Evolutionary conservation across 2,888 invertebrate species (phyloP).

Genomic region (Apamea sordens): DNA sequence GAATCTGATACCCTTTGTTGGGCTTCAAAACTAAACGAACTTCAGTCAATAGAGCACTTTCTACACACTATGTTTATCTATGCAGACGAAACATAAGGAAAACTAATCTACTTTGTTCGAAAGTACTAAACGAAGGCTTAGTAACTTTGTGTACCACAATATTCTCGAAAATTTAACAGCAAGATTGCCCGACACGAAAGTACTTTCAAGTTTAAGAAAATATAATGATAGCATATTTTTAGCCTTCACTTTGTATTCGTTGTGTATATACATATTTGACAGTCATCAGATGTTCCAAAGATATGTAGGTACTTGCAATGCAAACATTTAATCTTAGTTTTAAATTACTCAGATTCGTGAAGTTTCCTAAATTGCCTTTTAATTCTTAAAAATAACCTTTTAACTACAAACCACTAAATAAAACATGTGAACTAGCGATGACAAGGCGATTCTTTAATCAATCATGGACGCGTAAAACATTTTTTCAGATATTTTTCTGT

Average conservation of each 20-base stretch:
- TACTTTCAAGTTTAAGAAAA: background rate
- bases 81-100: conserved; percentile 13
- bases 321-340: background rate
- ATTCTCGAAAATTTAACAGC: conserved; percentile 12
- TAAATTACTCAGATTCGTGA: background rate
- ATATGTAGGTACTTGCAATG: background rate
- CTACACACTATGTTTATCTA: conserved; percentile 19
- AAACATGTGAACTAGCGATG: background rate
- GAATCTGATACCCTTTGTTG: background rate
- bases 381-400: background rate
- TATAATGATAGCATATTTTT: background rate
- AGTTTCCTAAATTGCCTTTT: background rate
- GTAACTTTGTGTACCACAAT: conserved; percentile 11
- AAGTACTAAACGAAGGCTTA: conserved; percentile 10
- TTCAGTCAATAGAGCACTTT: background rate
- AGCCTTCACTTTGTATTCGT: background rate
- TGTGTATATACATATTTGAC: background rate
- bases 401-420: background rate
- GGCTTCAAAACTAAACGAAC: conserved; percentile 4
- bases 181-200: background rate
- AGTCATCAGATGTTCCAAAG: no score
- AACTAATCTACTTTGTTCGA: conserved; percentile 25
- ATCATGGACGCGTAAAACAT: background rate
- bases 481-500: conserved; percentile 10
- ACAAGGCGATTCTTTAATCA: background rate